These are phyloP conservation scores for Champsocephalus esox DNA, from an alignment of 2,797 vertebrate species.

Conservation along the genomic window DNA sequence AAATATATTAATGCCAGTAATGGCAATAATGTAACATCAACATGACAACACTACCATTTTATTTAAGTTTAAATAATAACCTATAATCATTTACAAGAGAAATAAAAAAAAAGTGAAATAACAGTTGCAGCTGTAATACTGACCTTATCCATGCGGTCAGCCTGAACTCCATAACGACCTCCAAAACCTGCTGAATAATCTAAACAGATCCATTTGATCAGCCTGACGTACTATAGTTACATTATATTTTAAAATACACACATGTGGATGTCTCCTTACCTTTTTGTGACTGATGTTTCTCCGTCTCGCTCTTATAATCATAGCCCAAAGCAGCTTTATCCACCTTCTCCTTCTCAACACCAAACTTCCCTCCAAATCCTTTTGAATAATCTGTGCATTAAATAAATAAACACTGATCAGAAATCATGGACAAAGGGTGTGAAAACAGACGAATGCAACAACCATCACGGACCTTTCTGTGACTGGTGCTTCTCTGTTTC, in stretches of 20 bases:
- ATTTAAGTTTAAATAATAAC: too few relatives aligned
- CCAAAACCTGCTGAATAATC: slow-evolving; percentile 96
- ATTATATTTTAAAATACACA: background rate
- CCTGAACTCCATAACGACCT: slow-evolving; percentile 92
- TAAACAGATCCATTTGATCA: slow-evolving; percentile 63
- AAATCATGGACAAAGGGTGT: rapidly evolving
- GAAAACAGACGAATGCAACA: background rate
- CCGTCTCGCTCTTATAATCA: slow-evolving; percentile 83
- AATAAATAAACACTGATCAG: background rate
- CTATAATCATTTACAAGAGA: background rate
- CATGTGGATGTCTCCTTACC: slow-evolving; percentile 59
- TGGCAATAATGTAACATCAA: too few relatives aligned
- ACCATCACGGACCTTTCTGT: slow-evolving; percentile 83
- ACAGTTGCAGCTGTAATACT: slow-evolving; percentile 2
- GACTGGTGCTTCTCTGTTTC: slow-evolving; percentile 91
- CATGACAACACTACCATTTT: too few relatives aligned
- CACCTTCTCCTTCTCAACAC: slow-evolving; percentile 90
- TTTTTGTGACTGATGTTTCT: slow-evolving; percentile 88
- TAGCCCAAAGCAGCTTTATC: slow-evolving; percentile 84
- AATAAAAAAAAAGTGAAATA: background rate
- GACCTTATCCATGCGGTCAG: slow-evolving; percentile 95
- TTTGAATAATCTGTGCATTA: slow-evolving; percentile 87
- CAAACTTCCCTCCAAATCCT: slow-evolving; percentile 93
- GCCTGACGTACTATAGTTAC: background rate
- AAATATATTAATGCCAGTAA: too few relatives aligned